Percentiles rank a stretch among this genome's conserved stretches.
phyloP scores from a whole-genome alignment of 1,140 invertebrate genomes.

The Papilio polyxenes region DNA sequence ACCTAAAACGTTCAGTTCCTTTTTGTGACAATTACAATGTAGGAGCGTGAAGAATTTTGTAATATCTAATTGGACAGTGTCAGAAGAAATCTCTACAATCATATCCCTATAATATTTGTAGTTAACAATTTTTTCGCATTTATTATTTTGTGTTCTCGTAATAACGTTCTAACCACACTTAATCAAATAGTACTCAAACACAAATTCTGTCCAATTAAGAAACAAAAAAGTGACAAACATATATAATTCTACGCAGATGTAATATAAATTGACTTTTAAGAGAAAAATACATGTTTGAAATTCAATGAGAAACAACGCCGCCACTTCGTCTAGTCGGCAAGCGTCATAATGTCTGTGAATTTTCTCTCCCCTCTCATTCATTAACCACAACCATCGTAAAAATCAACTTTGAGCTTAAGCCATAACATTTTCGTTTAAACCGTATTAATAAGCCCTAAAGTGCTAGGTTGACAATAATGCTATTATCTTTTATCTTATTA shows the following conservation, averaged over 20 bases:
- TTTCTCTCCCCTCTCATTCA: neutral
- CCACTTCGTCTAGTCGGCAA: neutral
- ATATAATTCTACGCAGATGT: no score
- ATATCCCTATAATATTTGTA: neutral
- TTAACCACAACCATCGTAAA: neutral
- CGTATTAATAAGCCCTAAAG: neutral
- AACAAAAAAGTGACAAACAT: no score
- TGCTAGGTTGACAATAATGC: neutral
- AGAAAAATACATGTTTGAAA: neutral
- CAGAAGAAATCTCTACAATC: neutral
- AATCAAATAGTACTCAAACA: no score
- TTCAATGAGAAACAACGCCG: neutral
- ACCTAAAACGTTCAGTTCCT: neutral
- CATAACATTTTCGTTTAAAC: neutral
- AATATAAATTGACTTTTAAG: no score
- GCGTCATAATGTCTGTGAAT: neutral
- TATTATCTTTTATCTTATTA: neutral
- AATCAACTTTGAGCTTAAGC: neutral
- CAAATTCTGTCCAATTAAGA: no score
- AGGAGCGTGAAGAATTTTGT: neutral
- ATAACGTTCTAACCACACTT: no score
- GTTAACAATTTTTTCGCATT: neutral
- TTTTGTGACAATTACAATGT: constrained; percentile 16
- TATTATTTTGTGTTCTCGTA: no score
- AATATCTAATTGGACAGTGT: neutral